Percentiles rank a stretch among this genome's conserved stretches.
Evolutionary conservation across 2,797 vertebrate species (phyloP).

Genomic region (Sebastes goodei): DNA sequence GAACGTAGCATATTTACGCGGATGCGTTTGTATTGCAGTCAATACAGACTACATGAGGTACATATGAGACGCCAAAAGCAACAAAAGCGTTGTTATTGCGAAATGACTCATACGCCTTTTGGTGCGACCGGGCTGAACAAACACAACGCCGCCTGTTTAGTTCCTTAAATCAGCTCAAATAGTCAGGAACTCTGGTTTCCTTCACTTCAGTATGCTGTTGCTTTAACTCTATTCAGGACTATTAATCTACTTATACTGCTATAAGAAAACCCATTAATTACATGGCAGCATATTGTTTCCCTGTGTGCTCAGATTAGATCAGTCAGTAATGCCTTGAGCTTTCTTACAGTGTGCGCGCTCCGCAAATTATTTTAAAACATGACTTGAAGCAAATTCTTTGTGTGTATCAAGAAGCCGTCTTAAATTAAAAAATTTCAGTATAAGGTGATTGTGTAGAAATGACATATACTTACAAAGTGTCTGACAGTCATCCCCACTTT

Average conservation of each 20-base stretch:
- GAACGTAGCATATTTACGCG: too few relatives aligned
- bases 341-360: not conserved
- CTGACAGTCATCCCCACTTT: not conserved
- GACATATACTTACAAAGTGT: not conserved
- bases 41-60: too few relatives aligned
- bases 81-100: too few relatives aligned
- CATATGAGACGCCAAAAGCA: too few relatives aligned
- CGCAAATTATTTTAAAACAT: not conserved
- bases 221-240: not conserved
- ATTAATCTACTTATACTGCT: not conserved
- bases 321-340: not conserved
- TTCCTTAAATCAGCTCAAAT: not conserved
- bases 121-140: not conserved
- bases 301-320: not conserved
- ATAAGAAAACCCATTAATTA: not conserved
- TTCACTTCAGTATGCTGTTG: not conserved
- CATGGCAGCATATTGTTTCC: not conserved
- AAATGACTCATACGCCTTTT: too few relatives aligned
- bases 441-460: not conserved
- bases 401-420: not conserved
- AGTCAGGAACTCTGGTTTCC: not conserved
- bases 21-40: too few relatives aligned
- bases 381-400: conserved; percentile 9
- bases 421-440: not conserved
- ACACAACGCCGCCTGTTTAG: not conserved